Evolutionary conservation across 37 sponge, comb jelly and placozoan genomes (phyloP).

Genomic region (Beroe forskalii): DNA sequence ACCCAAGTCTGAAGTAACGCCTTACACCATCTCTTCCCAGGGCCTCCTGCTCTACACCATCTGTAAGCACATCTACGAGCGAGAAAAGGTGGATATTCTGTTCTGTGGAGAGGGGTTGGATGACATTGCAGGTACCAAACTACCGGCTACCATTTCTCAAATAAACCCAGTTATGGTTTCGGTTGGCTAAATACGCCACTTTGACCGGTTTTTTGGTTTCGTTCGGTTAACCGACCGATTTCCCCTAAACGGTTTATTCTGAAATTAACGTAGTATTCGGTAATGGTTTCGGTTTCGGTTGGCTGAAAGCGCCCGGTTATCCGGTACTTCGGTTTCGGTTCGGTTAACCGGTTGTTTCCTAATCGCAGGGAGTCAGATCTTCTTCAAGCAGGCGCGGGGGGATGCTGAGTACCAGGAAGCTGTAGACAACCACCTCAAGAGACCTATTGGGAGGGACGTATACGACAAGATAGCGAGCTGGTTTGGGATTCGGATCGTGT

Average conservation of each 20-base stretch:
- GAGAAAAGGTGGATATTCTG: neutral
- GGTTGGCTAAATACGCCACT: too few relatives aligned
- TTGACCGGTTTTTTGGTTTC: too few relatives aligned
- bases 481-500: conserved; percentile 55
- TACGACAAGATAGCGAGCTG: conserved; percentile 54
- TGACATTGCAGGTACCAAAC: conserved; percentile 14
- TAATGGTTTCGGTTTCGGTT: too few relatives aligned
- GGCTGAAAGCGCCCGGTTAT: too few relatives aligned
- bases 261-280: too few relatives aligned
- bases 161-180: neutral
- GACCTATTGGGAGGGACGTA: conserved; percentile 24
- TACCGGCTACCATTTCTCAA: too few relatives aligned
- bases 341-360: too few relatives aligned
- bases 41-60: conserved; percentile 27
- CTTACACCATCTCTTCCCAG: too few relatives aligned
- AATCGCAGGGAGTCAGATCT: conserved; percentile 61
- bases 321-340: too few relatives aligned
- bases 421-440: neutral
- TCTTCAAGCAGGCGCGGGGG: conserved; percentile 2
- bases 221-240: too few relatives aligned
- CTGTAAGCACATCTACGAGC: conserved; percentile 33
- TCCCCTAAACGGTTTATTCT: too few relatives aligned
- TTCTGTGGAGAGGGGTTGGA: conserved; percentile 57
- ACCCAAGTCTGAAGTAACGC: too few relatives aligned
- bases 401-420: neutral